phyloP scores from a whole-genome alignment of 2,113 vertebrate genomes.

The Myrmecobius fasciatus region DNA sequence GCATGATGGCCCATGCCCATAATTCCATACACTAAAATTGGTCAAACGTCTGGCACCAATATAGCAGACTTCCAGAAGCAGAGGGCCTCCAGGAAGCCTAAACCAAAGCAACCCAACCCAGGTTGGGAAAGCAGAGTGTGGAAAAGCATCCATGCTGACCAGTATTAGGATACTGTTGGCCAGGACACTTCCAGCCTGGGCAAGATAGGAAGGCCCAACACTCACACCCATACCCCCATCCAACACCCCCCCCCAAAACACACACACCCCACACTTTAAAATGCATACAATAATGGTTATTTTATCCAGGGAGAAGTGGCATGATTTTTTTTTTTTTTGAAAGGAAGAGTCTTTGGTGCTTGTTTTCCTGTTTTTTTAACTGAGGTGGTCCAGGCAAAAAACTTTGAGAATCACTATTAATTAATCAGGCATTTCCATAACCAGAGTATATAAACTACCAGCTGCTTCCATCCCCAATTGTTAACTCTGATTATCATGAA shows the following conservation, averaged over 20 bases:
- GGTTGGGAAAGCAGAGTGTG: neutral
- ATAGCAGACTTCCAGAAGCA: neutral
- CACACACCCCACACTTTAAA: neutral
- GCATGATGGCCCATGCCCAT: neutral
- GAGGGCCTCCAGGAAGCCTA: neutral
- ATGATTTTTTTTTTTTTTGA: neutral
- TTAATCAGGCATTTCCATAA: neutral
- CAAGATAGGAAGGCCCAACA: neutral
- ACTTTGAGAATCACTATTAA: neutral
- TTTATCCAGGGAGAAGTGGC: neutral
- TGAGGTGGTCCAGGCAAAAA: neutral
- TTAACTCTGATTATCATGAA: constrained; percentile 44
- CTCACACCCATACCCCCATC: neutral
- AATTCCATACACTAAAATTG: neutral
- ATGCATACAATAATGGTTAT: neutral
- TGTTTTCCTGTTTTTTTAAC: neutral
- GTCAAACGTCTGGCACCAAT: neutral
- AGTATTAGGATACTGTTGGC: neutral
- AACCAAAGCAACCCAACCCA: neutral
- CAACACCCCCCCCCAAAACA: neutral
- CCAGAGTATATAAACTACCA: neutral
- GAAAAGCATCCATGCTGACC: neutral
- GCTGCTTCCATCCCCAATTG: neutral
- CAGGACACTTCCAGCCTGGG: neutral
- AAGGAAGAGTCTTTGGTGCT: neutral